Percentiles rank a stretch among this genome's conserved stretches.
Conservation (phyloP, 2,113 vertebrate genomes). For the Plectropomus leopardus region DNA sequence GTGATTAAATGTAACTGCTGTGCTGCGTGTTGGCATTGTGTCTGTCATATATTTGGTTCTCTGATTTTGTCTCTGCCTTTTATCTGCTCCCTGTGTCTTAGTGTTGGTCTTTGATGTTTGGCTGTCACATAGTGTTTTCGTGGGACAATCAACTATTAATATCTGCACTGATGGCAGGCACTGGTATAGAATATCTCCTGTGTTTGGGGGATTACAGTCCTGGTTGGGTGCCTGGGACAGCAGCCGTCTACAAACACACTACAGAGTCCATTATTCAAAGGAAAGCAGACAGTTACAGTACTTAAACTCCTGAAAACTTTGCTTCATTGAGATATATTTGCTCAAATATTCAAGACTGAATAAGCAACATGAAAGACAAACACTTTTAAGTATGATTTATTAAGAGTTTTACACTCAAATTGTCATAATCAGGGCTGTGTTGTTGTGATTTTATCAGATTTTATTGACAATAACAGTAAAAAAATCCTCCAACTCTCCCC, state of each 20-base stretch:
- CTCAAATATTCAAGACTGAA: neutral
- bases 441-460: neutral
- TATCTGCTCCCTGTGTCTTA: slow-evolving; percentile 30
- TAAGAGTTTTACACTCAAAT: neutral
- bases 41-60: slow-evolving; percentile 7
- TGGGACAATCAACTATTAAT: slow-evolving; percentile 79
- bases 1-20: slow-evolving; percentile 23
- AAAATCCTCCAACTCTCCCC: neutral
- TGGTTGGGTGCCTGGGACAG: slow-evolving; percentile 36
- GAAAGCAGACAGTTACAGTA: neutral
- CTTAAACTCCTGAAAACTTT: slow-evolving; percentile 4
- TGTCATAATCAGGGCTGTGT: neutral
- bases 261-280: slow-evolving; percentile 10
- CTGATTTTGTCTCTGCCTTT: slow-evolving; percentile 17
- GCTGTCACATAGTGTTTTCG: slow-evolving; percentile 44
- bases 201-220: slow-evolving; percentile 58
- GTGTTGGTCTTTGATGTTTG: slow-evolving; percentile 54
- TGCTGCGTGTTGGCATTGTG: neutral
- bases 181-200: slow-evolving; percentile 61
- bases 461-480: neutral
- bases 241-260: slow-evolving; percentile 45
- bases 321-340: neutral
- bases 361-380: neutral
- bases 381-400: neutral
- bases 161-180: slow-evolving; percentile 48